Percentiles rank a stretch among this genome's conserved stretches.
Conservation (phyloP, 2,888 invertebrate species). For the Dilophus febrilis region DNA sequence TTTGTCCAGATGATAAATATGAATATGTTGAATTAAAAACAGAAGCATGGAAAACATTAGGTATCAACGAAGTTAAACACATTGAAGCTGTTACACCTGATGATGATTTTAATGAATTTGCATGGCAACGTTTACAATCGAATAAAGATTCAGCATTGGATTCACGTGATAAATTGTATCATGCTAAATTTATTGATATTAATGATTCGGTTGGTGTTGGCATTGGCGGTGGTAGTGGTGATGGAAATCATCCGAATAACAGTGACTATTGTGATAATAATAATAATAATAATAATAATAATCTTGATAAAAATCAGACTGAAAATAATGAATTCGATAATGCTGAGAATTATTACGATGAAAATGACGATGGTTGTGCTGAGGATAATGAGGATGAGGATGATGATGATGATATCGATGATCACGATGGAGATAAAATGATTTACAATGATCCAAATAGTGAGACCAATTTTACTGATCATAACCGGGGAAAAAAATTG, state of each 20-base stretch:
- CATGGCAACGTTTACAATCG: constrained; percentile 28
- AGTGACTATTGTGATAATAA: neutral
- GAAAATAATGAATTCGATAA: no score
- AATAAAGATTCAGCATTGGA: constrained; percentile 28
- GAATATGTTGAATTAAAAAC: constrained; percentile 59
- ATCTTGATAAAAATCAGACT: neutral
- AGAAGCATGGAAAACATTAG: constrained; percentile 69
- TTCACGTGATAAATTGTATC: constrained; percentile 24
- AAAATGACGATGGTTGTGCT: no score
- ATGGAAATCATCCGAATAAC: neutral
- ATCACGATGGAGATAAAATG: no score
- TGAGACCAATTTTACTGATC: no score
- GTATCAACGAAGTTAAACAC: constrained; percentile 55
- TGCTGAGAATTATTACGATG: no score
- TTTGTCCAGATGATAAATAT: constrained; percentile 33
- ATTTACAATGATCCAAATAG: no score
- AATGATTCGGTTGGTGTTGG: neutral
- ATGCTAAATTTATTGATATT: constrained; percentile 16
- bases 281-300: neutral
- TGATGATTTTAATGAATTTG: constrained; percentile 28
- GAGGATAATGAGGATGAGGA: no score
- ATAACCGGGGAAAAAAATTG: no score
- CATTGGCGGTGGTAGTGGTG: no score
- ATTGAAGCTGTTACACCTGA: constrained; percentile 35
- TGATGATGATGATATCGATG: no score